phyloP scores from a whole-genome alignment of 2,113 vertebrate genomes.

The Stercorarius parasiticus region DNA sequence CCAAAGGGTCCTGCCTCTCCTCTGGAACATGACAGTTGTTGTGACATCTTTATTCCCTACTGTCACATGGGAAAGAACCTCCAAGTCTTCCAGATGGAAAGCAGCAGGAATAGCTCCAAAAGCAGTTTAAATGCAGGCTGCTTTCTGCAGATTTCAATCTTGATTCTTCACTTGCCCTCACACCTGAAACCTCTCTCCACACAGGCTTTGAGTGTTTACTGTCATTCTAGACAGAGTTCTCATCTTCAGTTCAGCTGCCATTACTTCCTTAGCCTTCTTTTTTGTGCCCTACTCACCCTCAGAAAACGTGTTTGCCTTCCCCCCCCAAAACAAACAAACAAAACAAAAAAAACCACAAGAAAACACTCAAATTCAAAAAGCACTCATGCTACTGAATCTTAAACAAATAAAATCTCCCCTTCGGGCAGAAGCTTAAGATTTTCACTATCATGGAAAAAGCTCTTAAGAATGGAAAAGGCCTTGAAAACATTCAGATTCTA shows the following conservation, averaged over 20 bases:
- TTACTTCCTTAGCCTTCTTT: neutral
- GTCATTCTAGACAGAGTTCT: neutral
- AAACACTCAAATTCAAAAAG: neutral
- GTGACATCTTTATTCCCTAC: conserved; percentile 9
- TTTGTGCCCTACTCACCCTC: neutral
- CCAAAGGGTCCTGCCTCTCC: neutral
- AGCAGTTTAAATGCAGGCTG: neutral
- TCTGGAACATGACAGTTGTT: neutral
- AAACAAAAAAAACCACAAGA: neutral
- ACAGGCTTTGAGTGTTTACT: neutral
- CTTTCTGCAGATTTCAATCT: neutral
- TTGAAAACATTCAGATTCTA: neutral
- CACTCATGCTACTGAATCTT: neutral
- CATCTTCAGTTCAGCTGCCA: neutral
- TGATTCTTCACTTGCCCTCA: neutral
- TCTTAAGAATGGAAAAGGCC: neutral
- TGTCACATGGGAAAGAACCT: neutral
- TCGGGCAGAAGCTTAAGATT: neutral
- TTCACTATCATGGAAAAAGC: neutral
- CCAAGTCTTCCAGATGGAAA: neutral
- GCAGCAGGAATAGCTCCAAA: neutral
- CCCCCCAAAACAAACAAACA: neutral
- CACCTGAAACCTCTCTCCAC: neutral
- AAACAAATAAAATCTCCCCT: neutral
- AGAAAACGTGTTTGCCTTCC: accelerated